Base-by-base conservation (phyloP, 2,113 vertebrate genomes). In the Pandion haliaetus region DNA sequence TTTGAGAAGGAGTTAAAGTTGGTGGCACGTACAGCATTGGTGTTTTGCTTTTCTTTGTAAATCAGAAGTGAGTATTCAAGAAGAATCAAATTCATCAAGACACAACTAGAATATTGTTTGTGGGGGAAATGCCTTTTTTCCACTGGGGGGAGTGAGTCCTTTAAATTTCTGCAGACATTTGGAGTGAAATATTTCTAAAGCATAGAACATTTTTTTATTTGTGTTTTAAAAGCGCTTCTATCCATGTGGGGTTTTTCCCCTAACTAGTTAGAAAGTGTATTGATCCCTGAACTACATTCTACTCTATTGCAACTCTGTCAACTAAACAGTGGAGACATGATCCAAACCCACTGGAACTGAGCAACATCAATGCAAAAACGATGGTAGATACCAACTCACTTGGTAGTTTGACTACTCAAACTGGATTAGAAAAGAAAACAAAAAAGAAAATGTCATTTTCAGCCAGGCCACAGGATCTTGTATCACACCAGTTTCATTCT, bases 1-100 rank as follows among this genome's bases (percentile, higher is more conserved):
- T 82, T 67, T 77, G 44, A 57, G 40, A 44, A 47, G 21, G 20
- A 40, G 6, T 16, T 70, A 16, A 82, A 71, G 34, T 15, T 67
- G 38, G n/a, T 55, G 42, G 7, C 45, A 80, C 2, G 1, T 4
- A 8, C 2, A 9, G 17, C 29, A 14, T 4, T 19, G 6, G 11
- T 42, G 12, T 10, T 52, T 61, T 71, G 55, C 2, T 87, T 82
- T 50, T 44, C 40, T 50, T 6, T 59, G 12, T 67, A 38, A 63
- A 54, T n/a, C 52, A 29, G 80, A 44, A 70, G 11, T 18, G 32
- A 55, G 15, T 16, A 17, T 38, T 58, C 6, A 12, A 59, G 36
- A 67, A 40, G 14, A 40, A 52, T 17, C 49, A 44, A 47, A 50
- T 63, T 44, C 54, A 11, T 15, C 12, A 14, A 86, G 52, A 67